Base-by-base conservation (phyloP, 2,888 invertebrate genomes). In the Clostera curtula region DNA sequence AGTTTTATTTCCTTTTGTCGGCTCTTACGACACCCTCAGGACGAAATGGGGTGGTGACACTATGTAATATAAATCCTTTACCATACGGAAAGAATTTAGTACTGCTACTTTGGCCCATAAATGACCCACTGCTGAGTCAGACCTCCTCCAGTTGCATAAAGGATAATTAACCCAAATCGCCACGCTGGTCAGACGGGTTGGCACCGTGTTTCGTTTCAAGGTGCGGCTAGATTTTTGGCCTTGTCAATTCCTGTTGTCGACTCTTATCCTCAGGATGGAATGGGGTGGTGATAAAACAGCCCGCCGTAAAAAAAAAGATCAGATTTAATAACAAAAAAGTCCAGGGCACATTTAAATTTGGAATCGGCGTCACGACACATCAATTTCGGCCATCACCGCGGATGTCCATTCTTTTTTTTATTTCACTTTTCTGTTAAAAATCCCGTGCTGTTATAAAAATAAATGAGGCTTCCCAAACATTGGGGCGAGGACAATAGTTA, bases 401-500 rank as follows among this genome's bases (percentile, higher is more conserved):
- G 51, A 52, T 67, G 72, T 66, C 72, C 71, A 58, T 54, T 41
- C 56, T 60, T 65, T 67, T 67, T 63, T 64, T 62, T n/a, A n/a
- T n/a, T 53, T 49, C 25, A 34, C 32, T 48, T 56, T 59, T 68
- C 66, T 67, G 68, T 72, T 69, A 71, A 75, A 73, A 76, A 74
- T 57, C 56, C 64, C 70, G 59, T 66, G 45, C 59, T 58, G 71
- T 61, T 70, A 69, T 77, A 77, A 77, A 77, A 77, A 73, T 75
- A 76, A 77, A 77, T 72, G 74, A 72, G 71, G 63, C 73, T 66
- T 69, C 66, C 61, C 75, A 54, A 68, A 66, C 70, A 66, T 37
- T 65, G 70, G 74, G 73, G 73, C 63, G 72, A 72, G 67, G 67
- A 82, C 82, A 82, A 83, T 83, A 77, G 77, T 77, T 68, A 65